phyloP scores from a whole-genome alignment of 2,888 invertebrate genomes.

The Pogonocherus hispidulus region DNA sequence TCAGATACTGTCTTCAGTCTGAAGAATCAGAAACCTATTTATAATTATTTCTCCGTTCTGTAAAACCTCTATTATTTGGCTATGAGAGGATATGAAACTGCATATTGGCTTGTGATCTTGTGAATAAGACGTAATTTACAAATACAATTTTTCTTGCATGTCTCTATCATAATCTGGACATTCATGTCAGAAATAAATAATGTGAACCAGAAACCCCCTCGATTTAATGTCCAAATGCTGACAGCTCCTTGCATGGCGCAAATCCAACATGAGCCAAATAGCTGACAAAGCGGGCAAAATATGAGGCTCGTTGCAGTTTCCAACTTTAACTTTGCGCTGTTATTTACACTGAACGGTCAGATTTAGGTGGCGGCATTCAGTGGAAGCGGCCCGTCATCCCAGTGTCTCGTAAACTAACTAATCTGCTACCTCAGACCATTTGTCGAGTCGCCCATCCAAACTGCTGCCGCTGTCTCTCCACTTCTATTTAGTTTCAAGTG shows the following conservation, averaged over 20 bases:
- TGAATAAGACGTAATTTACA: no score
- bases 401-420: slow-evolving; percentile 14
- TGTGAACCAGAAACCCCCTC: neutral
- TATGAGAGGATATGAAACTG: no score
- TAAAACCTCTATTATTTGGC: no score
- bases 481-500: slow-evolving; percentile 9
- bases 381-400: slow-evolving; percentile 8
- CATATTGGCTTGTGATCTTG: no score
- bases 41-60: no score
- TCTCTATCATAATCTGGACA: neutral
- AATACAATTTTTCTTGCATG: neutral
- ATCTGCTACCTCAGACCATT: slow-evolving; percentile 25
- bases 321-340: slow-evolving; percentile 21
- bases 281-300: slow-evolving; percentile 14
- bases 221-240: slow-evolving; percentile 6
- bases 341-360: slow-evolving; percentile 31
- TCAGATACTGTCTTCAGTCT: no score
- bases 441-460: neutral
- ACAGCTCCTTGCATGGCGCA: slow-evolving; percentile 16
- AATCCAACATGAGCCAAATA: slow-evolving; percentile 22
- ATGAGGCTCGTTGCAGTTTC: slow-evolving; percentile 27
- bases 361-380: slow-evolving; percentile 24
- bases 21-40: no score
- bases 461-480: neutral
- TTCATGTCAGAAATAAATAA: slow-evolving; percentile 7